Conservation (phyloP, 2,888 invertebrate species). For the Lycophotia porphyrea region DNA sequence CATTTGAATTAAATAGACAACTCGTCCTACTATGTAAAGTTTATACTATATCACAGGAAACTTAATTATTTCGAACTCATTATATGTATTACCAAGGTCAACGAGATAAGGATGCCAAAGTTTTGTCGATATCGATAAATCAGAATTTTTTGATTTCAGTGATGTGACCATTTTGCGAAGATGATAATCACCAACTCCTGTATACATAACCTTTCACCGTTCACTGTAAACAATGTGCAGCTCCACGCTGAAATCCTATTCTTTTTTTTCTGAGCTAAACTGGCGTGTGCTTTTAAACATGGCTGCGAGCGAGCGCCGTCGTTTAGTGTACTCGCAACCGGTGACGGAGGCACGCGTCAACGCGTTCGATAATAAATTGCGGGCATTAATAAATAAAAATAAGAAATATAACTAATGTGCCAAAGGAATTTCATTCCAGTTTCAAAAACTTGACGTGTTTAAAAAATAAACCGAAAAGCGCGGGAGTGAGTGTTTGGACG, state of each 20-base stretch:
- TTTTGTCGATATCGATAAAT: slow-evolving; percentile 1
- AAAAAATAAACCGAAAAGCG: slow-evolving; percentile 70
- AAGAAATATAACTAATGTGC: slow-evolving; percentile 67
- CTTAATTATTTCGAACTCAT: slow-evolving; percentile 19
- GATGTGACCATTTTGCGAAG: slow-evolving; percentile 4
- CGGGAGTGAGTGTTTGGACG: slow-evolving; percentile 77
- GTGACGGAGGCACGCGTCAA: slow-evolving; percentile 81
- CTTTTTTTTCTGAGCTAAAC: slow-evolving; percentile 83
- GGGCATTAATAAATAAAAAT: slow-evolving; percentile 69
- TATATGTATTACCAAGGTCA: slow-evolving; percentile 16
- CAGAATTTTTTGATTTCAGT: neutral
- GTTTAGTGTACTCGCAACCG: slow-evolving; percentile 84
- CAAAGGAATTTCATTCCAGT: slow-evolving; percentile 59
- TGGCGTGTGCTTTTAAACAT: slow-evolving; percentile 85
- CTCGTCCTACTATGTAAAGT: neutral
- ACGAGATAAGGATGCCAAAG: slow-evolving; percentile 16
- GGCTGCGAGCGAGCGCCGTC: slow-evolving; percentile 78
- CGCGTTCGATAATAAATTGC: slow-evolving; percentile 69
- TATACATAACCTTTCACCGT: slow-evolving; percentile 56
- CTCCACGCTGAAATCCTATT: slow-evolving; percentile 78
- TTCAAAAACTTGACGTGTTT: slow-evolving; percentile 65
- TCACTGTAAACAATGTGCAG: slow-evolving; percentile 70
- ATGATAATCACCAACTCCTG: slow-evolving; percentile 32
- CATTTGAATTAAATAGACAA: neutral
- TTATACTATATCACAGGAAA: neutral